Percentiles rank a stretch among this genome's conserved stretches.
Evolutionary conservation across 2,888 invertebrate genomes (phyloP).

Genomic region (Cheiracanthium punctorium): DNA sequence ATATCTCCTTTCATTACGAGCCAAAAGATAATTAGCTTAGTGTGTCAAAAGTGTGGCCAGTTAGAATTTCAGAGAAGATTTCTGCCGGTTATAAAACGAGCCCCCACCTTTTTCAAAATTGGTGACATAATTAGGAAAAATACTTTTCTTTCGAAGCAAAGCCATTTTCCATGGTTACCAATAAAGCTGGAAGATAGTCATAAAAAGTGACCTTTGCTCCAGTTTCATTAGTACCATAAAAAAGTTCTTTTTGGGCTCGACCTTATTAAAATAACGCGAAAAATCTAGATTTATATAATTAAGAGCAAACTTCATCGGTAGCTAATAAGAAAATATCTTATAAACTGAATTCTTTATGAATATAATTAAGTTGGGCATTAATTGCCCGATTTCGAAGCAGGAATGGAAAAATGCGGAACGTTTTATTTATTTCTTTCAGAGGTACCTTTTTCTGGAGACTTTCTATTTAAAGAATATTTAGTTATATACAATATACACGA

Average conservation of each 20-base stretch:
- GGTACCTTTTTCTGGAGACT: too few relatives aligned
- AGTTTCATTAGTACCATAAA: conserved; percentile 23
- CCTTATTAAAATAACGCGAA: conserved; percentile 58
- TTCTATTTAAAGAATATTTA: too few relatives aligned
- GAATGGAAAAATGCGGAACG: too few relatives aligned
- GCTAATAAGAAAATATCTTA: conserved; percentile 18
- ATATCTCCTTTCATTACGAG: conserved; percentile 62
- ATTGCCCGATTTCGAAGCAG: conserved; percentile 23
- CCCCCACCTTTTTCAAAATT: conserved; percentile 44
- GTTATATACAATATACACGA: too few relatives aligned
- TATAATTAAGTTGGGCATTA: conserved; percentile 53
- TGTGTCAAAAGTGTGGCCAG: conserved; percentile 43
- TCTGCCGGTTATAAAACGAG: conserved; percentile 31
- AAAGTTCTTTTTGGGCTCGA: conserved; percentile 19
- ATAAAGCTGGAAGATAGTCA: conserved; percentile 18
- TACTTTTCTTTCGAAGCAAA: conserved; percentile 30
- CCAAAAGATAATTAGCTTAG: conserved; percentile 58
- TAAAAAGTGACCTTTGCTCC: conserved; percentile 42
- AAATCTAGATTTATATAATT: conserved; percentile 48
- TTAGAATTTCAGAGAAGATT: conserved; percentile 44
- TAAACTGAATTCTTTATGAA: conserved; percentile 26
- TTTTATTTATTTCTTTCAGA: too few relatives aligned
- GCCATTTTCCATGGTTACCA: background rate
- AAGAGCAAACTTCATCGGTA: conserved; percentile 8
- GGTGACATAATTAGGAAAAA: conserved; percentile 57